These are phyloP conservation scores for Ips typographus DNA, from an alignment of 1,140 invertebrate species.

Conservation along the genomic window DNA sequence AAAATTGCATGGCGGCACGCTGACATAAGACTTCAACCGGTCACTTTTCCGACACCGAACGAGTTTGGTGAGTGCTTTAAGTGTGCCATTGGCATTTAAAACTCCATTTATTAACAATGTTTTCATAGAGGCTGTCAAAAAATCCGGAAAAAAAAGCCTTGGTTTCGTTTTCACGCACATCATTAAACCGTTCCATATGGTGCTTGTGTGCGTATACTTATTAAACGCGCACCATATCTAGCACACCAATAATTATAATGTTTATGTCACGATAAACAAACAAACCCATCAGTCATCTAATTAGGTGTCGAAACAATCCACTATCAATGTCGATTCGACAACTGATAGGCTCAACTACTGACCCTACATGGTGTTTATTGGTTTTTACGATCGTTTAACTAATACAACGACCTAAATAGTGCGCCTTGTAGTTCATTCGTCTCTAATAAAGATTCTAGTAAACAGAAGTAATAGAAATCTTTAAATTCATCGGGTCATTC, in stretches of 20 bases:
- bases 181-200: background rate
- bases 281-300: background rate
- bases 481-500: no score
- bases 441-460: background rate
- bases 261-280: background rate
- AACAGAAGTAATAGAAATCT: no score
- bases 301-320: background rate
- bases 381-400: slow-evolving; percentile 2
- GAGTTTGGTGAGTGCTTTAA: background rate
- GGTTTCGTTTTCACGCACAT: background rate
- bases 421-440: background rate
- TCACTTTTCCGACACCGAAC: background rate
- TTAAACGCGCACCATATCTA: background rate
- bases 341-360: slow-evolving; percentile 3
- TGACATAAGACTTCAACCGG: background rate
- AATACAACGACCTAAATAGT: slow-evolving; percentile 4
- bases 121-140: no score
- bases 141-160: background rate
- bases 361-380: slow-evolving; percentile 4
- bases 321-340: background rate
- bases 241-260: background rate
- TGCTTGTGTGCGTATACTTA: background rate
- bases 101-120: no score
- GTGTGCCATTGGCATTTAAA: no score
- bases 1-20: background rate